Evolutionary conservation across 2,797 vertebrate genomes (phyloP), one percentile per base, ranked within the genome.

Genomic region (Thunnus albacares): DNA sequence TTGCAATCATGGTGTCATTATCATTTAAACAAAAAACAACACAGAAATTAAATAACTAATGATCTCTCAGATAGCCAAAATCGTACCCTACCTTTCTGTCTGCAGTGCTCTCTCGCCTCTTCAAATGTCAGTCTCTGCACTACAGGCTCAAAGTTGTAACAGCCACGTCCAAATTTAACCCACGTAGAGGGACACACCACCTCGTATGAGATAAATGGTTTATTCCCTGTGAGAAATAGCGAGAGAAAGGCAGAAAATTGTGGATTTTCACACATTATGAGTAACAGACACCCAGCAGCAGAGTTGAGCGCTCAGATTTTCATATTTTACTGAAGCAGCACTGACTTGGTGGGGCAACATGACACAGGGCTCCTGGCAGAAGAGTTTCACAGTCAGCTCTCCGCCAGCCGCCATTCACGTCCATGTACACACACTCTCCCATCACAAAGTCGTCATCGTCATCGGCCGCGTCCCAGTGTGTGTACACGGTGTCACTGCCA

Each of bases 111-210:
- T 77, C 96, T 93, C 2, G 98, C 96, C 74, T 97, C 93, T 73
- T 97, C 93, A 90, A 98, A 96, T 76, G 90, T 94, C 45, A 87
- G 94, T 82, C 94, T 96, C 75, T 97, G 88, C 47, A 97, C 82
- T 81, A 97, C 91, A 5, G 96, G 95, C 78, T 97, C 96, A 93
- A 99, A 97, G 90, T 94, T 96, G 93, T 99, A 99, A 92, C 98
- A 99, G 91, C 94, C 95, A 64, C 75, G 94, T 82, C 90, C 94
- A 92, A 98, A 98, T 92, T 96, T 97, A 92, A 97, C 90, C 98
- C 97, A 99, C 14, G 95, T 96, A 79, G 96, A 93, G 38, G 96
- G 95, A 85, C 97, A 99, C 14, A 91, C 84, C 38, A 91, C 82
- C 79, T 96, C 96, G 33, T 93, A 81, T 14, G 93, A 87, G 15